These are phyloP conservation scores for Torymus tubicola DNA, from an alignment of 2,888 invertebrate genomes.

Conservation along the genomic window DNA sequence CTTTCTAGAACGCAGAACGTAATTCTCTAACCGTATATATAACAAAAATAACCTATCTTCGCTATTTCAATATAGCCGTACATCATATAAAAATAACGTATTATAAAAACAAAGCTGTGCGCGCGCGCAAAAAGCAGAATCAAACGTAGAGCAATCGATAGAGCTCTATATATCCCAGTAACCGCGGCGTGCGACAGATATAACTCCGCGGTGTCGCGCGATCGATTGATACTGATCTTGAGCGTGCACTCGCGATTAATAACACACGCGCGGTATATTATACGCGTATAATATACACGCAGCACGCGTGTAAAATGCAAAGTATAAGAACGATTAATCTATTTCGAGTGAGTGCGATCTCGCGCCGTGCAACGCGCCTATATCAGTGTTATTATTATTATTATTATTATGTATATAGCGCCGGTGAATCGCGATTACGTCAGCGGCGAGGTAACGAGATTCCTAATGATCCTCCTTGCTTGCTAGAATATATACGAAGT, in stretches of 20 bases:
- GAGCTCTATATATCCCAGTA: background rate
- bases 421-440: conserved; percentile 48
- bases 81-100: too few species aligned
- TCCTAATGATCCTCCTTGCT: conserved; percentile 23
- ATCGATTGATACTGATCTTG: conserved; percentile 35
- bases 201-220: too few species aligned
- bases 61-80: too few species aligned
- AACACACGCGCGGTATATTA: conserved; percentile 15
- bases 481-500: too few species aligned
- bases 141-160: conserved; percentile 11
- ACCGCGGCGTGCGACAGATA: too few species aligned
- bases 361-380: background rate
- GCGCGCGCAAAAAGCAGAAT: background rate
- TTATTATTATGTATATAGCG: background rate
- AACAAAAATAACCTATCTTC: too few species aligned
- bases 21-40: too few species aligned
- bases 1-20: too few species aligned
- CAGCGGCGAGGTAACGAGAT: conserved; percentile 44
- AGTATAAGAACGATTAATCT: conserved; percentile 41
- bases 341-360: conserved; percentile 29
- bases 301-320: background rate
- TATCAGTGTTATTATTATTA: conserved; percentile 32
- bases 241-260: conserved; percentile 32
- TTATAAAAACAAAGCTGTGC: too few species aligned
- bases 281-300: background rate